Conservation (phyloP, 2,888 invertebrate species). For the Hanleya hanleyi region DNA sequence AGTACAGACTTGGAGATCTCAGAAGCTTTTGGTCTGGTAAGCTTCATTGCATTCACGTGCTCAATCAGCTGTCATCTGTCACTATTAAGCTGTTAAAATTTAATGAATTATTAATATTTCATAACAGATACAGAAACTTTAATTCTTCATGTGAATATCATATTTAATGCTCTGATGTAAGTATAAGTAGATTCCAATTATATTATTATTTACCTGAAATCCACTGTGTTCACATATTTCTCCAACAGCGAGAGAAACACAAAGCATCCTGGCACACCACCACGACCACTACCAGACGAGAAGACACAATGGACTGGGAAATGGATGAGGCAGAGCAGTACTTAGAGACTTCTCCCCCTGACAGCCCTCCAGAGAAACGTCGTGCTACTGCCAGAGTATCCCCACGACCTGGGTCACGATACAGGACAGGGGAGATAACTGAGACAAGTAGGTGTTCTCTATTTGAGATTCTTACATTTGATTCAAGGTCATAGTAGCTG, state of each 20-base stretch:
- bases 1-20: not conserved
- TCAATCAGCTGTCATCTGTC: too few species aligned
- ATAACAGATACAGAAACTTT: too few species aligned
- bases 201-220: too few species aligned
- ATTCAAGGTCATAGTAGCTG: not conserved
- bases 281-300: not conserved
- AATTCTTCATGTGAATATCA: too few species aligned
- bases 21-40: not conserved
- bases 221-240: too few species aligned
- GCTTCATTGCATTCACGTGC: too few species aligned
- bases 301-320: conserved; percentile 20
- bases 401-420: not conserved
- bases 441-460: not conserved
- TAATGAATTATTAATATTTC: too few species aligned
- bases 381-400: conserved; percentile 27
- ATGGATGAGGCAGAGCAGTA: conserved; percentile 52
- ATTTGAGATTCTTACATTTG: not conserved
- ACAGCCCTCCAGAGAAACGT: conserved; percentile 56
- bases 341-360: conserved; percentile 54
- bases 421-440: not conserved
- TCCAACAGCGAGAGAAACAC: not conserved
- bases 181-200: too few species aligned
- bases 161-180: too few species aligned
- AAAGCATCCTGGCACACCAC: not conserved
- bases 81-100: too few species aligned